A percentile compares a stretch with the other conserved stretches of the same genome.
Evolutionary conservation across 2,797 vertebrate genomes (phyloP).

Genomic region (Pangasius macronema): DNA sequence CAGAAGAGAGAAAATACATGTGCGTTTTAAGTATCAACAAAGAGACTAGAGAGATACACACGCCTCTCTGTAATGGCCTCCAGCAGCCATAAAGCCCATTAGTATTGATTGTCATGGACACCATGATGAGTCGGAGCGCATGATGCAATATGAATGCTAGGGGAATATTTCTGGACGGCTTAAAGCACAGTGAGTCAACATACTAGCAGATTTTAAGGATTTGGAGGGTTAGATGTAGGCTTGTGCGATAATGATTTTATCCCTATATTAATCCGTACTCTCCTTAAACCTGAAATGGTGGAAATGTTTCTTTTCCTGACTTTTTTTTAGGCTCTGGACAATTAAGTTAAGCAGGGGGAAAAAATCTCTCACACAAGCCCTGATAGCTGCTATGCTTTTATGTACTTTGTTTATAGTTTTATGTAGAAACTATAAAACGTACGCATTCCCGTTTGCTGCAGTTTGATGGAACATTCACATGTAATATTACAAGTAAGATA

Average conservation of each 20-base stretch:
- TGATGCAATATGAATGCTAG: constrained; percentile 34
- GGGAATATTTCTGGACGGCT: constrained; percentile 18
- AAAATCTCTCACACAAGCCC: neutral
- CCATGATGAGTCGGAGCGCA: constrained; percentile 29
- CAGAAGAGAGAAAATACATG: neutral
- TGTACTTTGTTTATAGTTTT: neutral
- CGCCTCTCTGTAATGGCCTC: constrained; percentile 46
- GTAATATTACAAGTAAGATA: no score
- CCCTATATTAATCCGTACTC: neutral
- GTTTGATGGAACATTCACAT: no score
- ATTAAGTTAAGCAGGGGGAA: neutral
- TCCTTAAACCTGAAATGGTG: neutral
- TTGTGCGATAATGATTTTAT: neutral
- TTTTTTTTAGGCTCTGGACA: neutral
- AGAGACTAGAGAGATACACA: constrained; percentile 30
- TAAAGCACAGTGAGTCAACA: neutral
- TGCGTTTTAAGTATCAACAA: constrained; percentile 36
- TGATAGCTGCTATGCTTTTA: neutral
- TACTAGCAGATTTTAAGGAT: neutral
- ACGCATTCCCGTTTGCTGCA: no score
- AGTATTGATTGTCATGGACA: constrained; percentile 43
- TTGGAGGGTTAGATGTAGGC: neutral
- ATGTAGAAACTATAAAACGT: no score
- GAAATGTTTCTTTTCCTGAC: neutral
- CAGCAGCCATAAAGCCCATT: constrained; percentile 42